Evolutionary conservation across 2,797 vertebrate species (phyloP).

Genomic region (Carapus acus): DNA sequence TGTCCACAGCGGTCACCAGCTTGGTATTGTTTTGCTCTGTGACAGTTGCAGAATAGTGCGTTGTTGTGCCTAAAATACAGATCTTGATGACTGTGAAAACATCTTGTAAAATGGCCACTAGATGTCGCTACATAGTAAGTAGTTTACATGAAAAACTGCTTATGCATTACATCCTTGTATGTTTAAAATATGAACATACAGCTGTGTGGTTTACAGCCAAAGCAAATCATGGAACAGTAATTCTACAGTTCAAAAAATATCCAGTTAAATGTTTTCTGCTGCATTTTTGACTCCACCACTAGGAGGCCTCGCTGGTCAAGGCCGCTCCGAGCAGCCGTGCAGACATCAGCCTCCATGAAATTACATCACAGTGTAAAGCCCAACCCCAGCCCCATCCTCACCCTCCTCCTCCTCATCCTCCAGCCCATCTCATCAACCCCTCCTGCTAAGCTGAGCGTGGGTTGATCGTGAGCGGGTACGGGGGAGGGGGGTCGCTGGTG

Average conservation of each 20-base stretch:
- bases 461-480: conserved; percentile 37
- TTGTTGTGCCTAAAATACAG: too few species aligned
- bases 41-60: too few species aligned
- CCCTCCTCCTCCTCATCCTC: conserved; percentile 27
- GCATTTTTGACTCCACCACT: conserved; percentile 25
- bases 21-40: too few species aligned
- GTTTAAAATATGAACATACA: too few species aligned
- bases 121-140: conserved; percentile 30
- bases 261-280: not conserved
- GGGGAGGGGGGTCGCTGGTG: conserved; percentile 2
- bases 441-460: conserved; percentile 42
- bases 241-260: not conserved
- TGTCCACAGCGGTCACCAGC: too few species aligned
- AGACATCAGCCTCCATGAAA: conserved; percentile 50
- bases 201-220: too few species aligned
- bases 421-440: conserved; percentile 20
- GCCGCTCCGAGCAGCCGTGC: conserved; percentile 31
- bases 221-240: not conserved
- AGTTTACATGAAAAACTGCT: not conserved
- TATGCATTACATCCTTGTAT: not conserved
- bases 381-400: conserved; percentile 35
- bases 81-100: not conserved
- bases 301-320: conserved; percentile 40
- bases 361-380: conserved; percentile 63
- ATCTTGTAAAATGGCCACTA: conserved; percentile 14